These are phyloP conservation scores for Stramonita haemastoma DNA, from an alignment of 2,888 invertebrate species.

Conservation along the genomic window DNA sequence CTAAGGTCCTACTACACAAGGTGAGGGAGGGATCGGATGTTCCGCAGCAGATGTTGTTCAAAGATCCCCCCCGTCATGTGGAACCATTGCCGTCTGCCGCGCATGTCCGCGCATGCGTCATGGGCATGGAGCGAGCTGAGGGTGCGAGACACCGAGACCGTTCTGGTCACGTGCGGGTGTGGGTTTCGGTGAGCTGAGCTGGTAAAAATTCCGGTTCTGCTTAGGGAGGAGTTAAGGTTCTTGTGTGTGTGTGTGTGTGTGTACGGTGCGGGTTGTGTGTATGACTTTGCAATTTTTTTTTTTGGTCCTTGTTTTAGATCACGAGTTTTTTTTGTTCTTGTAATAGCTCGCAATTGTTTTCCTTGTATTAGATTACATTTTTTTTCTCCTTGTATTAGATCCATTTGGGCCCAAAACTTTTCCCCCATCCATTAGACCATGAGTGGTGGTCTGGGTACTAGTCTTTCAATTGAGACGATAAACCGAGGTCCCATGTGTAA, in stretches of 20 bases:
- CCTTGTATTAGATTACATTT: too few relatives aligned
- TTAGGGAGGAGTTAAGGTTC: too few relatives aligned
- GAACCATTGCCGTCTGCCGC: slow-evolving; percentile 34
- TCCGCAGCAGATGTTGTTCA: background rate
- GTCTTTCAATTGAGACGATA: background rate
- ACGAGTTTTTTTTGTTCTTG: too few relatives aligned
- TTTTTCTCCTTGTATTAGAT: too few relatives aligned
- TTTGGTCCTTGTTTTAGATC: too few relatives aligned
- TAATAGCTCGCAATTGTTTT: too few relatives aligned
- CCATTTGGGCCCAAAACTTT: too few relatives aligned
- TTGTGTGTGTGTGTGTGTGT: too few relatives aligned
- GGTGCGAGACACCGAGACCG: slow-evolving; percentile 27
- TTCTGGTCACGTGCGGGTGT: slow-evolving; percentile 17
- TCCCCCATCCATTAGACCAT: background rate
- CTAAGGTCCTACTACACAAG: background rate
- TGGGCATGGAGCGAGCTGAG: slow-evolving; percentile 4
- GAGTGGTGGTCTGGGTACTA: background rate
- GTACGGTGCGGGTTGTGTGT: too few relatives aligned
- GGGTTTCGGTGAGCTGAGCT: background rate
- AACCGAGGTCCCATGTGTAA: background rate
- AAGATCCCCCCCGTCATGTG: slow-evolving; percentile 21
- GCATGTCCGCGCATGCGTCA: slow-evolving; percentile 39
- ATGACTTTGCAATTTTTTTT: too few relatives aligned
- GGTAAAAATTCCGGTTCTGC: background rate
- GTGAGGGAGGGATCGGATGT: background rate